A percentile compares a stretch with the other conserved stretches of the same genome.
These are phyloP conservation scores for Chionomys nivalis DNA, from an alignment of 2,113 vertebrate species.

Conservation along the genomic window DNA sequence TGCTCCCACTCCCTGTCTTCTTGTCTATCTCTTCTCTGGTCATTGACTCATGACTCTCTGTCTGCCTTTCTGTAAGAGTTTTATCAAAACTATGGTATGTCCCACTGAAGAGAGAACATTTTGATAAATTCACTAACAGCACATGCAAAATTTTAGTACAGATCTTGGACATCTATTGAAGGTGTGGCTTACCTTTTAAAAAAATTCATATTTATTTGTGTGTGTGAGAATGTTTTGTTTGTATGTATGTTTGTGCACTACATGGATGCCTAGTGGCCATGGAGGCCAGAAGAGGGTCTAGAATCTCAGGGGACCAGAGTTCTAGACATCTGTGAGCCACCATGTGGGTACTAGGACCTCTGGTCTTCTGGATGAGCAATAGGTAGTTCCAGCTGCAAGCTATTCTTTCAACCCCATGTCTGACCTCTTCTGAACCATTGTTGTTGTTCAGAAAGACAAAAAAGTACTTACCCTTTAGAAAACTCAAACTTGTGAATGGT, in stretches of 20 bases:
- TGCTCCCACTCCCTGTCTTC: not conserved
- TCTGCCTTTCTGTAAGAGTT: not conserved
- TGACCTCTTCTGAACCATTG: not conserved
- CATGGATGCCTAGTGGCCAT: not conserved
- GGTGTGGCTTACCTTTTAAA: not conserved
- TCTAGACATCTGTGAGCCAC: not conserved
- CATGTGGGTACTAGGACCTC: not conserved
- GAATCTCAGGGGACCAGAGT: not conserved
- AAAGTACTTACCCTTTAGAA: not conserved
- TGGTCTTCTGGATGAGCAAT: not conserved
- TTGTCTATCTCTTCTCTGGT: not conserved
- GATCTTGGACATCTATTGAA: not conserved
- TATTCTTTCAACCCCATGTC: not conserved
- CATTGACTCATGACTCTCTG: not conserved
- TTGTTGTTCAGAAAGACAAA: not conserved
- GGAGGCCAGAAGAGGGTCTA: not conserved
- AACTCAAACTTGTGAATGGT: not conserved
- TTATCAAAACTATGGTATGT: not conserved
- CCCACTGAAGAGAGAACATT: not conserved
- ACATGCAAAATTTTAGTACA: not conserved
- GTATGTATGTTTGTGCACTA: not conserved
- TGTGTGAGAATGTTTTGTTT: not conserved
- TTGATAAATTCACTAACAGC: not conserved
- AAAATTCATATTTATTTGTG: not conserved
- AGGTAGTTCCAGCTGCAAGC: not conserved